phyloP scores from a whole-genome alignment of 2,888 invertebrate genomes.

The Eristalinus aeneus region DNA sequence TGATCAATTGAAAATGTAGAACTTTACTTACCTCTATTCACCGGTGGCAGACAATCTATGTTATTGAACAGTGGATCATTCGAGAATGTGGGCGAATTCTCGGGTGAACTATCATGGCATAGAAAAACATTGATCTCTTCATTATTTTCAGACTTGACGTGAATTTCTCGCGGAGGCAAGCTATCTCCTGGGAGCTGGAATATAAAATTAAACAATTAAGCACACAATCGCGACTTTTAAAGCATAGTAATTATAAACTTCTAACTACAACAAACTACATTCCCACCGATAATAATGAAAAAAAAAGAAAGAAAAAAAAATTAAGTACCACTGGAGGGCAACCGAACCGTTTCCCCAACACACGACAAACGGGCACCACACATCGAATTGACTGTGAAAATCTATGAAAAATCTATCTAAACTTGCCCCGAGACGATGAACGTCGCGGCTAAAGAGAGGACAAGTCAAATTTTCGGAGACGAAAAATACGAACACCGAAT shows the following conservation, averaged over 20 bases:
- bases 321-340: constrained; percentile 13
- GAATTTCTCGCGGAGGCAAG: constrained; percentile 87
- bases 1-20: background rate
- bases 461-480: constrained; percentile 52
- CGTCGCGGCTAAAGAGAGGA: constrained; percentile 41
- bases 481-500: constrained; percentile 36
- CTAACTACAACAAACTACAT: background rate
- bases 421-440: constrained; percentile 27
- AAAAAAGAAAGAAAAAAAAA: background rate
- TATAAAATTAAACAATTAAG: background rate
- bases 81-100: constrained; percentile 79
- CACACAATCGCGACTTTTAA: background rate
- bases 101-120: constrained; percentile 89
- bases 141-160: constrained; percentile 92
- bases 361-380: background rate
- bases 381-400: constrained; percentile 34
- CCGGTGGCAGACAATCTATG: constrained; percentile 83
- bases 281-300: background rate
- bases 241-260: no score
- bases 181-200: constrained; percentile 85
- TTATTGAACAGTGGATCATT: constrained; percentile 85
- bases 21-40: constrained; percentile 77
- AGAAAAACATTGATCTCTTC: constrained; percentile 98
- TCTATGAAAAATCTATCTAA: constrained; percentile 39
- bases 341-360: background rate